A percentile compares a stretch with the other conserved stretches of the same genome.
Evolutionary conservation across 2,888 invertebrate species (phyloP).

Genomic region (Julus scandinavius): DNA sequence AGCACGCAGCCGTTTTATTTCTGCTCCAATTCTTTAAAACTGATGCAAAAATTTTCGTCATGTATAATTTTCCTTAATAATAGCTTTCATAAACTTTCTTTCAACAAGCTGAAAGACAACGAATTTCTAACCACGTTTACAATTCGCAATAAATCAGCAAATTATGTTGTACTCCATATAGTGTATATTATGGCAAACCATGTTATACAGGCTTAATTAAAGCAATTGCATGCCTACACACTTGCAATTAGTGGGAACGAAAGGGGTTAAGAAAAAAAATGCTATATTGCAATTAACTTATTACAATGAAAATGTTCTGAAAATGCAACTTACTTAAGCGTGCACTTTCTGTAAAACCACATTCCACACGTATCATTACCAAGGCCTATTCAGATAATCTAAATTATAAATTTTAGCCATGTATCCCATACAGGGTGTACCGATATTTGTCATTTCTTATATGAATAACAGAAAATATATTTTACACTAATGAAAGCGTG

Average conservation of each 20-base stretch:
- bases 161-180: background rate
- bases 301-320: background rate
- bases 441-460: no score
- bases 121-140: background rate
- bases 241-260: slow-evolving; percentile 11
- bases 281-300: slow-evolving; percentile 10
- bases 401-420: background rate
- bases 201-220: slow-evolving; percentile 21
- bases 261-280: background rate
- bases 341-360: background rate
- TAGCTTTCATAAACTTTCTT: slow-evolving; percentile 17
- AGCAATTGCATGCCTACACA: slow-evolving; percentile 23
- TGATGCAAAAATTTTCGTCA: slow-evolving; percentile 13
- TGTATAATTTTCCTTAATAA: slow-evolving; percentile 32
- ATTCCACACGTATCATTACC: background rate
- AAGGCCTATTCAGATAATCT: background rate
- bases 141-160: background rate
- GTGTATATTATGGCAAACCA: background rate
- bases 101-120: background rate
- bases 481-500: no score
- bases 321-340: background rate
- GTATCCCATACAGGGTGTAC: no score
- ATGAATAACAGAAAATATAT: no score
- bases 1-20: slow-evolving; percentile 20
- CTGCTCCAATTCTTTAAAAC: slow-evolving; percentile 37